These are phyloP conservation scores for Pyrochroa serraticornis DNA, from an alignment of 2,888 invertebrate species.

Conservation along the genomic window DNA sequence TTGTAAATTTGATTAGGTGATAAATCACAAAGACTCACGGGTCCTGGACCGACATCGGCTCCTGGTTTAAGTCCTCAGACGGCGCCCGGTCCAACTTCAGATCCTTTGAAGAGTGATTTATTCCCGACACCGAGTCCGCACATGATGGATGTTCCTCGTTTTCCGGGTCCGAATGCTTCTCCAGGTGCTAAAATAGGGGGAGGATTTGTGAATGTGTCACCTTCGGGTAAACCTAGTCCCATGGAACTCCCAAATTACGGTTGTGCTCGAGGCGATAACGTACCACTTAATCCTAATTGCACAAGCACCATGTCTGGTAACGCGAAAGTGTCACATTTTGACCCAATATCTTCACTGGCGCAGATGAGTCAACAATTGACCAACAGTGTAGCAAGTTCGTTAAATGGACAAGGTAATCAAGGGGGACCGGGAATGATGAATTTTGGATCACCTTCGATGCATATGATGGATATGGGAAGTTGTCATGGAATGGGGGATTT, in stretches of 20 bases:
- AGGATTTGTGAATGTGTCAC: conserved; percentile 57
- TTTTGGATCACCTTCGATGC: conserved; percentile 61
- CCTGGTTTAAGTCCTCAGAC: conserved; percentile 57
- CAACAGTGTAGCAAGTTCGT: conserved; percentile 70
- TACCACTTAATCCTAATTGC: conserved; percentile 71
- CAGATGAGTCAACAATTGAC: conserved; percentile 95
- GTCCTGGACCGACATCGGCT: conserved; percentile 46
- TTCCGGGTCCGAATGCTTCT: conserved; percentile 57
- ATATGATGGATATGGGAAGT: conserved; percentile 58
- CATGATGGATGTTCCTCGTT: conserved; percentile 61
- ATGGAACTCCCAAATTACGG: conserved; percentile 56
- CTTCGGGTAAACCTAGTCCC: conserved; percentile 53
- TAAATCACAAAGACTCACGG: conserved; percentile 50
- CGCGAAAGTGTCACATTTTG: conserved; percentile 77
- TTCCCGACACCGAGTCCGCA: conserved; percentile 56
- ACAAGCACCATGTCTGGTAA: conserved; percentile 62
- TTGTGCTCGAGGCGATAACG: conserved; percentile 64
- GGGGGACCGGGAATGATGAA: conserved; percentile 61
- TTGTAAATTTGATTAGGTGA: conserved; percentile 45
- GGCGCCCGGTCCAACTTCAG: conserved; percentile 54
- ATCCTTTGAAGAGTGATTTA: conserved; percentile 53
- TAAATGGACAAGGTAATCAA: conserved; percentile 62
- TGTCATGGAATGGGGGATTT: conserved; percentile 56
- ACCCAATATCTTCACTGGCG: conserved; percentile 91
- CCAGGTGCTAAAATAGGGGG: conserved; percentile 56